Conservation (phyloP, 1,140 invertebrate species). For the Drosophila insularis region DNA sequence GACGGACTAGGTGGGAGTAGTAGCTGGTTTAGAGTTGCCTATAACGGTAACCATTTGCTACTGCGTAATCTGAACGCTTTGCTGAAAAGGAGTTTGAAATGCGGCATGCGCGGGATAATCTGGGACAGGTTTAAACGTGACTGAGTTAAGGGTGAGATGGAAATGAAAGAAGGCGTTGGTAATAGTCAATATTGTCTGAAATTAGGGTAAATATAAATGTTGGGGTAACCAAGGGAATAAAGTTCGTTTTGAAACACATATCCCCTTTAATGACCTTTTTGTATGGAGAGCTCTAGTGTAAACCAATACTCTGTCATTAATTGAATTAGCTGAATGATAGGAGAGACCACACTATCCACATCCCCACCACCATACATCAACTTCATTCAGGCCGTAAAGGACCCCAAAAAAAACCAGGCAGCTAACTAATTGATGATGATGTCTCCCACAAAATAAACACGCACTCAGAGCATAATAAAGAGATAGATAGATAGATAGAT, state of each 20-base stretch:
- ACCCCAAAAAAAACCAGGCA: neutral
- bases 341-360: neutral
- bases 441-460: constrained; percentile 37
- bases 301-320: constrained; percentile 60
- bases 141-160: too few relatives aligned
- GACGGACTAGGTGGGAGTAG: neutral
- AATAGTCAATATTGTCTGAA: too few relatives aligned
- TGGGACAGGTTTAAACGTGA: constrained; percentile 29
- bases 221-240: neutral
- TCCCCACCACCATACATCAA: constrained; percentile 9
- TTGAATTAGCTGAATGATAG: constrained; percentile 63
- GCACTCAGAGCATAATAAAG: neutral
- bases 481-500: neutral
- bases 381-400: constrained; percentile 4
- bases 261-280: constrained; percentile 3
- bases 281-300: constrained; percentile 27
- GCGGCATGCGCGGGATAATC: constrained; percentile 14
- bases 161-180: too few relatives aligned
- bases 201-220: neutral
- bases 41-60: too few relatives aligned
- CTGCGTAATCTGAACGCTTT: constrained; percentile 54
- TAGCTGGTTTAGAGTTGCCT: too few relatives aligned
- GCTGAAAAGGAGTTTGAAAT: constrained; percentile 3
- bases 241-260: constrained; percentile 10
- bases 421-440: neutral